Base-by-base conservation (phyloP, 1,140 invertebrate genomes). In the Cydia splendana region DNA sequence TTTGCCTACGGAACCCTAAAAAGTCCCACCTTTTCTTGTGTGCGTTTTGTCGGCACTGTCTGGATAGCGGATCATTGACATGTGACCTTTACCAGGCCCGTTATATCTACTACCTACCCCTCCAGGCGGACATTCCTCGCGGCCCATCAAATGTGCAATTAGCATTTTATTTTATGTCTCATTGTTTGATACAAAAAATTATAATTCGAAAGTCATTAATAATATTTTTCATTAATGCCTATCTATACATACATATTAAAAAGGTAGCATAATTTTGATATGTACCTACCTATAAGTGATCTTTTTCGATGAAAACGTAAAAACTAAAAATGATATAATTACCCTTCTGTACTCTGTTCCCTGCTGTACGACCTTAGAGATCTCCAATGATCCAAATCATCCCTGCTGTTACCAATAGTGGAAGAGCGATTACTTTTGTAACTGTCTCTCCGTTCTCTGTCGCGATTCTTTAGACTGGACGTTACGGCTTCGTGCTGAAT, bases 301-400 rank as follows among this genome's bases (percentile, higher is more conserved):
- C 24, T 24, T 24, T 24, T 1, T 24, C 24, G 24, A 24, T 65
- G 1, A 65, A 9, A 10, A 65, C 2, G 12, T 67, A 67, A 34
- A 67, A 67, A 30, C 6, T 6, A 67, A 69, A 20, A 38, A 71
- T 18, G 9, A n/a, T 1, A 6, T 42, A 71, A 20, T 71, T 81
- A 93, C 91, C 91, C 84, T 88, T 93, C 91, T 74, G 89, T 84
- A 62, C 90, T 92, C 15, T 92, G 90, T 80, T 93, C 91, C 73
- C 91, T 84, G 76, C 91, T 93, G 18, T 89, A 93, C 38, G 91
- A 93, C 24, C 91, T 78, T 65, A 91, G 81, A 7, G 91, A 93
- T 45, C 91, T 85, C 91, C 91, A 93, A 45, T 89, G 84, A 75
- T 93, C 91, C 65, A 93, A 81, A 77, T 93, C 90, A 78, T 93